These are phyloP conservation scores for Probaryconus sp. DNA, from an alignment of 1,140 invertebrate genomes.

Conservation along the genomic window DNA sequence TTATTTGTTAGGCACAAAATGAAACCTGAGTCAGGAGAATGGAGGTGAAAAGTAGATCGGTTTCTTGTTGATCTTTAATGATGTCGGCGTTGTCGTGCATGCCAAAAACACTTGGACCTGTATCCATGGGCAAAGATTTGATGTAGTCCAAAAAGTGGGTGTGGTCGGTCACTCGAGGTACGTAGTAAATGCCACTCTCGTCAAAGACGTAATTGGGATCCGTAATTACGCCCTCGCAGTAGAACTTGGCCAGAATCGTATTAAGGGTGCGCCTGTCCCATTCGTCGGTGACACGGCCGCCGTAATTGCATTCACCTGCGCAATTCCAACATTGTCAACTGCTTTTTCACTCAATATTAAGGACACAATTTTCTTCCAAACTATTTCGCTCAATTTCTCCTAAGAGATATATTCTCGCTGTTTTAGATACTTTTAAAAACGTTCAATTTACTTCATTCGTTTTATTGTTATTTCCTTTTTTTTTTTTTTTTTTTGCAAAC, in stretches of 20 bases:
- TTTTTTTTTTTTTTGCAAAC: no score
- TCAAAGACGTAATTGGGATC: slow-evolving; percentile 82
- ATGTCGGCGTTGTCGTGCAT: slow-evolving; percentile 97
- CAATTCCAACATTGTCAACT: slow-evolving; percentile 48
- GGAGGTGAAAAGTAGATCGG: slow-evolving; percentile 88
- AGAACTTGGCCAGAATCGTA: slow-evolving; percentile 91
- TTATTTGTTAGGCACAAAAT: not conserved
- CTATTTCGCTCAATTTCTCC: slow-evolving; percentile 18
- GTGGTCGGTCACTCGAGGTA: slow-evolving; percentile 86
- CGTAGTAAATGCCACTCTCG: slow-evolving; percentile 84
- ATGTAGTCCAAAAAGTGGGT: slow-evolving; percentile 88
- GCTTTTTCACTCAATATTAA: slow-evolving; percentile 25
- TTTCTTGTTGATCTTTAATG: slow-evolving; percentile 94
- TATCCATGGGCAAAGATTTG: slow-evolving; percentile 86
- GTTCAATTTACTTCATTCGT: no score
- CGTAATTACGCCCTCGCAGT: slow-evolving; percentile 79
- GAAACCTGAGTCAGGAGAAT: slow-evolving; percentile 87
- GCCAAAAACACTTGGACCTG: slow-evolving; percentile 92
- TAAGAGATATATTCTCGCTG: slow-evolving; percentile 92
- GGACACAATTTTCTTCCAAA: slow-evolving; percentile 27
- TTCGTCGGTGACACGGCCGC: slow-evolving; percentile 96
- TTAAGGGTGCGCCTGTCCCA: slow-evolving; percentile 93
- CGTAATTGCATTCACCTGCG: slow-evolving; percentile 96
- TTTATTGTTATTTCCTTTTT: no score
- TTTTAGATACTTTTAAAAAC: no score